A percentile compares a stretch with the other conserved stretches of the same genome.
These are phyloP conservation scores for Caenorhabditis briggsae DNA, from an alignment of 1,140 invertebrate species.

Conservation along the genomic window DNA sequence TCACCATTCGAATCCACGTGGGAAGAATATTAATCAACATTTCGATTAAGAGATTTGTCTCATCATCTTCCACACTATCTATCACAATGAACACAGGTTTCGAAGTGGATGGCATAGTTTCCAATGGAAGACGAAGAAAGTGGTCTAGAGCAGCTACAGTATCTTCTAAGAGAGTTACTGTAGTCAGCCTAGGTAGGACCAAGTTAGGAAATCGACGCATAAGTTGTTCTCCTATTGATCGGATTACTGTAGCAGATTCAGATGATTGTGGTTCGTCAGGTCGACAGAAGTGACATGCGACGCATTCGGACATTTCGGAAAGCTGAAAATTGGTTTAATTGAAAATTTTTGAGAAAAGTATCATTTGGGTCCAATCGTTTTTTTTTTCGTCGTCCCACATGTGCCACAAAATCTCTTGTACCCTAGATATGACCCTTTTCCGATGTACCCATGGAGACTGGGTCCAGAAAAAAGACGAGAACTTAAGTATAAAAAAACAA, in stretches of 20 bases:
- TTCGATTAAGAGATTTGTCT: conserved; percentile 47
- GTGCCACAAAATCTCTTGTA: too few relatives aligned
- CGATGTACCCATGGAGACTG: too few relatives aligned
- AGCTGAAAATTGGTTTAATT: conserved; percentile 53
- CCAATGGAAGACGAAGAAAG: conserved; percentile 57
- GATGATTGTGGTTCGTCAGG: conserved; percentile 48
- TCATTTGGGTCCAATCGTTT: too few relatives aligned
- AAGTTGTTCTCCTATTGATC: conserved; percentile 57
- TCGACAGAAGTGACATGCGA: conserved; percentile 60
- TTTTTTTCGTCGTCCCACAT: too few relatives aligned
- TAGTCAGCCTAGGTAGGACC: conserved; percentile 54
- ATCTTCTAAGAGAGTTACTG: conserved; percentile 63
- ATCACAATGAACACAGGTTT: conserved; percentile 59
- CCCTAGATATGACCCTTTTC: too few relatives aligned
- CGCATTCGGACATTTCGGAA: conserved; percentile 35
- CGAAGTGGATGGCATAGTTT: conserved; percentile 58
- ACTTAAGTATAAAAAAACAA: too few relatives aligned
- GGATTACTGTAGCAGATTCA: conserved; percentile 58
- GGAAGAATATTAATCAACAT: conserved; percentile 58
- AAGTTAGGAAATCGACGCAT: conserved; percentile 62
- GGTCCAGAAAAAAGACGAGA: too few relatives aligned
- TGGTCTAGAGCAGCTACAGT: conserved; percentile 50
- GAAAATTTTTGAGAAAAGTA: neutral
- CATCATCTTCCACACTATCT: conserved; percentile 59
- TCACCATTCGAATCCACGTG: conserved; percentile 57